Evolutionary conservation across 2,797 vertebrate genomes (phyloP).

Genomic region (Anguilla obscura): DNA sequence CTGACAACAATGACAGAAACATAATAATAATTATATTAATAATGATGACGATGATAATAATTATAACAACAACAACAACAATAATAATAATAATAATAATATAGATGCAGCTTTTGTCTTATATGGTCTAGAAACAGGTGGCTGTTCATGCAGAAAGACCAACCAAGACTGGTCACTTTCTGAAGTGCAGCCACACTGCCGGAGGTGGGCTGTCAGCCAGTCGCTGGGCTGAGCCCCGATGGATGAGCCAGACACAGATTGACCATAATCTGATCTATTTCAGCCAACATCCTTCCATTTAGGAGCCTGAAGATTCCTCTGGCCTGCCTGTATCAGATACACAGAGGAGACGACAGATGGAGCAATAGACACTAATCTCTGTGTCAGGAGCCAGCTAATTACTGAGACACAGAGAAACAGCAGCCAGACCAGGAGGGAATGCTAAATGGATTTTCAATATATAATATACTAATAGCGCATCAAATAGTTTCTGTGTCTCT

Average conservation of each 20-base stretch:
- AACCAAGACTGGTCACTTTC: not conserved
- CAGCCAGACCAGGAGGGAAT: not conserved
- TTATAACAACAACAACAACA: too few relatives aligned
- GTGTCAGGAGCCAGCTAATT: not conserved
- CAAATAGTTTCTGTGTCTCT: not conserved
- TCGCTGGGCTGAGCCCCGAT: not conserved
- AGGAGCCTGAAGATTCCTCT: not conserved
- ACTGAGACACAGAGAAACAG: not conserved
- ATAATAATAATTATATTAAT: too few relatives aligned
- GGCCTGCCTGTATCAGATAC: constrained; percentile 6
- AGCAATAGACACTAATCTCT: constrained; percentile 29
- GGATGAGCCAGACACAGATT: constrained; percentile 6
- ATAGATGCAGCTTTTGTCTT: not conserved
- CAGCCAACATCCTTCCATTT: not conserved
- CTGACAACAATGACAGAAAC: too few relatives aligned
- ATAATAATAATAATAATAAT: not conserved
- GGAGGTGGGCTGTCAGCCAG: not conserved
- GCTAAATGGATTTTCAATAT: not conserved
- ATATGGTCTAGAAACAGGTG: not conserved
- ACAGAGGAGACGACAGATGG: constrained; percentile 26
- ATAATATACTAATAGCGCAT: not conserved
- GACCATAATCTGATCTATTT: not conserved
- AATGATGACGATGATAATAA: too few relatives aligned
- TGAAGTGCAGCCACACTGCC: not conserved
- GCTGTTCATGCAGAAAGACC: not conserved